Evolutionary conservation across 2,888 invertebrate genomes (phyloP).

Genomic region (Halocaridina rubra): DNA sequence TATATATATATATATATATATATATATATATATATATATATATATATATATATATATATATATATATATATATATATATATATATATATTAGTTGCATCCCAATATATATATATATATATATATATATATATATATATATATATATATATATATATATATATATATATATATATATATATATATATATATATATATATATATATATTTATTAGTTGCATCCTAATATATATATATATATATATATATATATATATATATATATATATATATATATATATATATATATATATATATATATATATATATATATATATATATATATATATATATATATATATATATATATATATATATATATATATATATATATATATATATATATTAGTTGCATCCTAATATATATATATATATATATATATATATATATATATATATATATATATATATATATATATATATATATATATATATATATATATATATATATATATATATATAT

Average conservation of each 20-base stretch:
- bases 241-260: not conserved
- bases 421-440: not conserved
- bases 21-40: not conserved
- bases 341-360: not conserved
- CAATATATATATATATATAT: not conserved
- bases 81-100: not conserved
- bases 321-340: not conserved
- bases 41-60: not conserved
- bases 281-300: conserved; percentile 16
- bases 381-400: not conserved
- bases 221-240: not conserved
- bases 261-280: conserved; percentile 5
- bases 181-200: conserved; percentile 24
- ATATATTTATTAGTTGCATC: not conserved
- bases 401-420: not conserved
- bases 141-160: conserved; percentile 5
- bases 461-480: not conserved
- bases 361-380: not conserved
- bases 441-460: not conserved
- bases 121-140: conserved; percentile 14
- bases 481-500: not conserved
- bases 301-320: conserved; percentile 14
- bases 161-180: conserved; percentile 27
- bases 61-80: not conserved
- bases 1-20: conserved; percentile 6